Percentiles rank a stretch among this genome's conserved stretches.
Evolutionary conservation across 1,140 invertebrate species (phyloP).

Genomic region (Anastrepha ludens): DNA sequence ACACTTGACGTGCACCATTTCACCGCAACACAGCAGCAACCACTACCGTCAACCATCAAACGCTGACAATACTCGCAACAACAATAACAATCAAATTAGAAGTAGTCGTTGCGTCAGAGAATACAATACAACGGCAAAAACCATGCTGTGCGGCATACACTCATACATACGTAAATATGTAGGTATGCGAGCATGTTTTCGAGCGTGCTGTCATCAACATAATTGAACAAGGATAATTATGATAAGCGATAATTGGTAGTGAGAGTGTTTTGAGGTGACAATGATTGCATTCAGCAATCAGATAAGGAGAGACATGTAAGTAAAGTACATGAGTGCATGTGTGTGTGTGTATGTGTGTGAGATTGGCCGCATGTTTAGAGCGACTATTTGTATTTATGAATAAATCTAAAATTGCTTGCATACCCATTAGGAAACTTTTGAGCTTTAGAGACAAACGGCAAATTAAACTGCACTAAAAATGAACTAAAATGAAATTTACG

Average conservation of each 20-base stretch:
- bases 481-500: too few species aligned
- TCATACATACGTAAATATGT: background rate
- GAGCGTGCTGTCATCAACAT: slow-evolving; percentile 43
- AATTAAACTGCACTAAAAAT: too few species aligned
- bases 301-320: background rate
- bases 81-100: background rate
- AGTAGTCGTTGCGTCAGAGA: background rate
- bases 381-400: background rate
- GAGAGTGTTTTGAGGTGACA: slow-evolving; percentile 30
- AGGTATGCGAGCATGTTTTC: background rate
- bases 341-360: background rate
- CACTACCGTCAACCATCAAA: background rate
- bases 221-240: slow-evolving; percentile 52
- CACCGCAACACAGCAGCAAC: slow-evolving; percentile 24
- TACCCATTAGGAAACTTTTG: background rate
- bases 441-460: too few species aligned
- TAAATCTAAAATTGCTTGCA: background rate
- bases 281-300: slow-evolving; percentile 37
- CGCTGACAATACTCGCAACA: slow-evolving; percentile 10
- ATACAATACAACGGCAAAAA: background rate
- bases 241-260: slow-evolving; percentile 33
- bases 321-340: background rate
- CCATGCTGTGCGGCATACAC: background rate
- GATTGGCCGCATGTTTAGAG: background rate
- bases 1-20: slow-evolving; percentile 48